phyloP scores from a whole-genome alignment of 2,113 vertebrate species.

The Psittacula cyanocephala region DNA sequence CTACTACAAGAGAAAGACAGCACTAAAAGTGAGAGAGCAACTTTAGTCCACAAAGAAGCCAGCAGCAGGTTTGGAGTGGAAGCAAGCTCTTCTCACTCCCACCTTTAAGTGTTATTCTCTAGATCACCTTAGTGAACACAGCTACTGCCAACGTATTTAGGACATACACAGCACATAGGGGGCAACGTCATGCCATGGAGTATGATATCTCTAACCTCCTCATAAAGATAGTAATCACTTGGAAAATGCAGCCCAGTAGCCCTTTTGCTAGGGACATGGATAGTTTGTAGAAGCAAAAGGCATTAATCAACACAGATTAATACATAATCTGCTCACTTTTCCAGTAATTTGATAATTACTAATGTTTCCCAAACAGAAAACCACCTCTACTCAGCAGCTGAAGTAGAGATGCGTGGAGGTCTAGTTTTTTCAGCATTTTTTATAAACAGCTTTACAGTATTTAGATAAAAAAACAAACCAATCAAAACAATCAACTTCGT shows the following conservation, averaged over 20 bases:
- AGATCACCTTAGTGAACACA: not conserved
- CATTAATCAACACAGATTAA: not conserved
- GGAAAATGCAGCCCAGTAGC: not conserved
- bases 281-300: not conserved
- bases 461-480: not conserved
- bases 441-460: not conserved
- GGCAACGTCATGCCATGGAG: not conserved
- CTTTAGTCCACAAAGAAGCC: not conserved
- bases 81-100: not conserved
- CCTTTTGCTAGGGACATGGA: not conserved
- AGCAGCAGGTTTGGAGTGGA: not conserved
- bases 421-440: not conserved
- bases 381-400: not conserved
- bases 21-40: not conserved
- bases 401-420: not conserved
- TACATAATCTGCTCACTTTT: not conserved
- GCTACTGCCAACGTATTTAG: not conserved
- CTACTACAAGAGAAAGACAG: not conserved
- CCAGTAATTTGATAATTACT: not conserved
- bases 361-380: not conserved
- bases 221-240: not conserved
- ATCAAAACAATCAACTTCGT: not conserved
- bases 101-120: not conserved
- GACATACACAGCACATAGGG: not conserved
- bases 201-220: not conserved